Percentiles rank a stretch among this genome's conserved stretches.
phyloP scores from a whole-genome alignment of 2,113 vertebrate genomes.

The Rhinichthys klamathensis region DNA sequence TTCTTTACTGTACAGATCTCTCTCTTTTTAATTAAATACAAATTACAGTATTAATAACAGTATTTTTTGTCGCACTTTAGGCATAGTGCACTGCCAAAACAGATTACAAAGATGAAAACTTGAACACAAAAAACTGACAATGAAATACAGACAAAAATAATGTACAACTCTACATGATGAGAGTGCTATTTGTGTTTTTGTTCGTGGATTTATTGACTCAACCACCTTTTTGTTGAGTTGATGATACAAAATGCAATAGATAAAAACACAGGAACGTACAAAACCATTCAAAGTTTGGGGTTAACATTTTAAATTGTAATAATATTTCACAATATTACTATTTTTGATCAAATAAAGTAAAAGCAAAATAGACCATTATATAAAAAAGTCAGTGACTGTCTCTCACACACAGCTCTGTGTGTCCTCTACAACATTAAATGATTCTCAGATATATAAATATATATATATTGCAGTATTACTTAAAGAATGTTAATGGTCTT shows the following conservation, averaged over 20 bases:
- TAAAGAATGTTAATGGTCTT: conserved; percentile 68
- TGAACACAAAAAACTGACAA: neutral
- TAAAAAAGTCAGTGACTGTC: neutral
- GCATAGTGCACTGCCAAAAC: neutral
- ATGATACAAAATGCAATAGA: neutral
- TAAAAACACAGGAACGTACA: too few relatives aligned
- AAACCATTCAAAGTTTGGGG: too few relatives aligned
- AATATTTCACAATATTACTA: neutral
- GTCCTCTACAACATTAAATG: neutral
- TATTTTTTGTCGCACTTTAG: neutral
- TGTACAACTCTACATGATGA: neutral
- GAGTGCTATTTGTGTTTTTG: neutral
- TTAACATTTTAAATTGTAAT: neutral
- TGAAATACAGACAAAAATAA: neutral
- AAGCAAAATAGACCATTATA: neutral
- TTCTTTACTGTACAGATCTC: too few relatives aligned
- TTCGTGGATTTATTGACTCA: neutral
- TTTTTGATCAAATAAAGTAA: neutral
- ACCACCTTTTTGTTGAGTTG: neutral
- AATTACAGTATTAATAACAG: neutral
- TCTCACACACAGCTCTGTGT: neutral
- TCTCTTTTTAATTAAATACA: neutral
- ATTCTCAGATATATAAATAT: neutral
- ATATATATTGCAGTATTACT: neutral
- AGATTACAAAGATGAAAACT: neutral